Percentiles rank a stretch among this genome's conserved stretches.
These are phyloP conservation scores for Belonocnema kinseyi DNA, from an alignment of 1,140 invertebrate genomes.

Conservation along the genomic window DNA sequence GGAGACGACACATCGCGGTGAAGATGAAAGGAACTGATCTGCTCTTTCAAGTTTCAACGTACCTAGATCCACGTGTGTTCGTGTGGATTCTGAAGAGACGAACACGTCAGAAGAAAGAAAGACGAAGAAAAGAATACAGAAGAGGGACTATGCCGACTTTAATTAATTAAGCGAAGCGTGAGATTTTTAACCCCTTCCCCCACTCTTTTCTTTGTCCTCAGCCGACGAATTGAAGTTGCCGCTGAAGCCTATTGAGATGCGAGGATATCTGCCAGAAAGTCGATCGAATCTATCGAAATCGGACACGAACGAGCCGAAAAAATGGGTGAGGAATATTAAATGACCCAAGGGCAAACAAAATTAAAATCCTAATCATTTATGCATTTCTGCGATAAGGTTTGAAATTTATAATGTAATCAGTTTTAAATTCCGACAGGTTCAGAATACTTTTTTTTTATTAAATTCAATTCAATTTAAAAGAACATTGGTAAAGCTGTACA, in stretches of 20 bases:
- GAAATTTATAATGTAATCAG: neutral
- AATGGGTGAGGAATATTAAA: neutral
- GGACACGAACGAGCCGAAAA: slow-evolving; percentile 24
- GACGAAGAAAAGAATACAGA: slow-evolving; percentile 45
- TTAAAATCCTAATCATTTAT: slow-evolving; percentile 31
- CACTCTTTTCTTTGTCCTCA: slow-evolving; percentile 51
- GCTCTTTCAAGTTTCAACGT: slow-evolving; percentile 33
- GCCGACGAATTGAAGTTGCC: slow-evolving; percentile 52
- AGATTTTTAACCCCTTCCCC: slow-evolving; percentile 60
- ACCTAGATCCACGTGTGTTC: slow-evolving; percentile 42
- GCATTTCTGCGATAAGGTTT: neutral
- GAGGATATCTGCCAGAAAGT: slow-evolving; percentile 54
- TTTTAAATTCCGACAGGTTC: neutral
- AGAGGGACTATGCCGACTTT: slow-evolving; percentile 57
- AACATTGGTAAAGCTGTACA: neutral
- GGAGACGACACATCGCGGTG: slow-evolving; percentile 36
- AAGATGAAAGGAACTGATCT: slow-evolving; percentile 40
- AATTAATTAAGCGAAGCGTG: slow-evolving; percentile 72
- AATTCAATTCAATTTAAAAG: slow-evolving; percentile 1
- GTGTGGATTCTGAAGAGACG: slow-evolving; percentile 42
- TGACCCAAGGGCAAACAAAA: neutral
- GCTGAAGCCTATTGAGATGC: slow-evolving; percentile 32
- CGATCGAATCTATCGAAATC: slow-evolving; percentile 57
- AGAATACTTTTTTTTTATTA: neutral
- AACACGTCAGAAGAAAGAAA: slow-evolving; percentile 15